Evolutionary conservation across 1,140 invertebrate genomes (phyloP).

Genomic region (Eriosoma lanigerum): DNA sequence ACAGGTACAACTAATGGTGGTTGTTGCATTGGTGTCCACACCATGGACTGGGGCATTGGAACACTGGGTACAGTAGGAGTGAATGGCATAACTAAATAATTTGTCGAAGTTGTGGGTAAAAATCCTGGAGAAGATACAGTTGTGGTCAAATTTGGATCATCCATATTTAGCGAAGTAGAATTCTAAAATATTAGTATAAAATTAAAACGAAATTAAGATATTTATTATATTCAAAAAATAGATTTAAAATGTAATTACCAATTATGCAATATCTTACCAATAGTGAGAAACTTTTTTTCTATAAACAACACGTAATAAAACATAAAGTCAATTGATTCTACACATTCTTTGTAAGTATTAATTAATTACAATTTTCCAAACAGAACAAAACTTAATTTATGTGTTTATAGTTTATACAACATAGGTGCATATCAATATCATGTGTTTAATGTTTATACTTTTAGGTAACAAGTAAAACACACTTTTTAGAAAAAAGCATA

Average conservation of each 20-base stretch:
- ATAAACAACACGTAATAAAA: neutral
- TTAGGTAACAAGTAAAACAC: conserved; percentile 10
- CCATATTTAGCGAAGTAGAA: neutral
- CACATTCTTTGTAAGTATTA: too few relatives aligned
- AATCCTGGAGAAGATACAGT: neutral
- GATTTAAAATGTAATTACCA: too few relatives aligned
- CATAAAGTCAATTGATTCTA: neutral
- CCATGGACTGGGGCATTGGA: conserved; percentile 23
- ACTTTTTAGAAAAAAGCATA: neutral
- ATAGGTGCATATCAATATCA: neutral
- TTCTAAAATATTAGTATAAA: neutral
- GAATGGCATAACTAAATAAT: conserved; percentile 48
- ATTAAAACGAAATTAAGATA: too few relatives aligned
- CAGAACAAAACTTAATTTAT: neutral
- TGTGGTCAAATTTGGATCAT: conserved; percentile 32
- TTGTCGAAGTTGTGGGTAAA: conserved; percentile 27
- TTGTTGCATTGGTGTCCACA: conserved; percentile 45
- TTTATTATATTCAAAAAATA: too few relatives aligned
- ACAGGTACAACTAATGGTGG: conserved; percentile 23
- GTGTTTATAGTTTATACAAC: neutral
- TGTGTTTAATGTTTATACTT: neutral
- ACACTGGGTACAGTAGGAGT: conserved; percentile 43
- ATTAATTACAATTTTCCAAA: neutral
- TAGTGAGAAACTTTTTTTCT: neutral
- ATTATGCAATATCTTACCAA: neutral